A percentile compares a stretch with the other conserved stretches of the same genome.
phyloP scores from a whole-genome alignment of 2,113 vertebrate species.

The Prochilodus magdalenae region DNA sequence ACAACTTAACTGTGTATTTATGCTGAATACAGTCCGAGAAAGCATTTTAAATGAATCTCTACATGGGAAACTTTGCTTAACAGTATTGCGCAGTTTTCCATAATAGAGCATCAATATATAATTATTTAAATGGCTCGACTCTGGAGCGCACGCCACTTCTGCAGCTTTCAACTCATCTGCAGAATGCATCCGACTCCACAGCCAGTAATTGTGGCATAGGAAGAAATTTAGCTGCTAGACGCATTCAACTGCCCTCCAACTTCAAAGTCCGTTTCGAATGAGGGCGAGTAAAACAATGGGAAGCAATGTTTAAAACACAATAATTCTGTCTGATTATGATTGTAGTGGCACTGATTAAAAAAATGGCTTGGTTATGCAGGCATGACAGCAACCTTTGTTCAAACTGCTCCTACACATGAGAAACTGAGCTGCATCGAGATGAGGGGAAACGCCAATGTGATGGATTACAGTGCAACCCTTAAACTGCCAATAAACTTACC shows the following conservation, averaged over 20 bases:
- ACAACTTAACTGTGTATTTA: background rate
- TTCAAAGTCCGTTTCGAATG: slow-evolving; percentile 9
- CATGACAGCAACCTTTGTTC: slow-evolving; percentile 15
- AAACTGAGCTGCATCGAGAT: background rate
- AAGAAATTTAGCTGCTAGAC: background rate
- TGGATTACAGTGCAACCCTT: background rate
- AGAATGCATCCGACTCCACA: slow-evolving; percentile 14
- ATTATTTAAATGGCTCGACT: slow-evolving; percentile 30
- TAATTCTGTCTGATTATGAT: background rate
- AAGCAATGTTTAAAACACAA: background rate
- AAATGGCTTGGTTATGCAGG: background rate
- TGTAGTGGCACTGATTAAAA: slow-evolving; percentile 7
- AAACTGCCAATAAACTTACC: slow-evolving; percentile 14
- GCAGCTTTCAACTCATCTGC: background rate
- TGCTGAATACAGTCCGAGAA: background rate
- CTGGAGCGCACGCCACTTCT: background rate
- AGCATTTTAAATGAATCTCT: slow-evolving; percentile 9
- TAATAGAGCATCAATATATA: slow-evolving; percentile 27
- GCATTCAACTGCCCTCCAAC: slow-evolving; percentile 6
- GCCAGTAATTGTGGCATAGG: slow-evolving; percentile 2
- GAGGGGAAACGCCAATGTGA: background rate
- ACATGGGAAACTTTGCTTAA: slow-evolving; percentile 6
- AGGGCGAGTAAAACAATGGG: background rate
- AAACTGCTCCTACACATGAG: slow-evolving; percentile 3
- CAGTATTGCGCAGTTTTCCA: background rate